Conservation (phyloP, 2,113 vertebrate genomes). For the Scomber japonicus region DNA sequence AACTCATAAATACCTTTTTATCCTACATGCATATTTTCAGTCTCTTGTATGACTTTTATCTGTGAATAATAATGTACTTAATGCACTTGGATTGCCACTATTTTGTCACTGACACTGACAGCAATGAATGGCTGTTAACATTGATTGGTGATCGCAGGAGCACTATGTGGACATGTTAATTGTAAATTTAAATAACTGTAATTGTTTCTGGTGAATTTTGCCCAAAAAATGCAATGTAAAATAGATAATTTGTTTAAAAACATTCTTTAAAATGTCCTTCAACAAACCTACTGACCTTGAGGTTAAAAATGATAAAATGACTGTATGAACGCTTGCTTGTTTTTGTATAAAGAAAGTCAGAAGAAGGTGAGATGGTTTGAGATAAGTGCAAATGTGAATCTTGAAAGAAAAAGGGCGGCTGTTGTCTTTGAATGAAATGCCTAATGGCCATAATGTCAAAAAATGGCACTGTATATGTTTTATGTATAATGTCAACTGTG, state of each 20-base stretch:
- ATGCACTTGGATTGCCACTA: conserved; percentile 58
- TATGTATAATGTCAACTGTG: conserved; percentile 38
- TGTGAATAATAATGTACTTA: conserved; percentile 68
- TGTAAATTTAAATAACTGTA: conserved; percentile 26
- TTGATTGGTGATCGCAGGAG: conserved; percentile 26
- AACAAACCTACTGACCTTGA: conserved; percentile 41
- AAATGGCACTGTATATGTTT: conserved; percentile 17
- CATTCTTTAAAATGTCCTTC: conserved; percentile 40
- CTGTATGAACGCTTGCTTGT: conserved; percentile 56
- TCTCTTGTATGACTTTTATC: conserved; percentile 51
- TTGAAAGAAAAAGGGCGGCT: conserved; percentile 28
- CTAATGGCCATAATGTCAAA: background rate
- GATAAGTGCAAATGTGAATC: conserved; percentile 54
- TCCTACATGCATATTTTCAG: conserved; percentile 28
- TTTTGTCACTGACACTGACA: conserved; percentile 40
- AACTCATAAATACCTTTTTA: background rate
- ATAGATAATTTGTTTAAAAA: conserved; percentile 39
- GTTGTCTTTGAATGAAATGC: conserved; percentile 24
- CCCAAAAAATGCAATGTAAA: conserved; percentile 58
- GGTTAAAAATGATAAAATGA: conserved; percentile 28
- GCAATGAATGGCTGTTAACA: conserved; percentile 39
- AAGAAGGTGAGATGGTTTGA: conserved; percentile 59
- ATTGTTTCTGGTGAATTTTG: conserved; percentile 30
- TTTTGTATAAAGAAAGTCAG: conserved; percentile 34
- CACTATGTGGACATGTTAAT: conserved; percentile 32